A percentile compares a stretch with the other conserved stretches of the same genome.
Evolutionary conservation across 92 coral and sea anemone genomes (phyloP).

Genomic region (Phymanthus crucifer): DNA sequence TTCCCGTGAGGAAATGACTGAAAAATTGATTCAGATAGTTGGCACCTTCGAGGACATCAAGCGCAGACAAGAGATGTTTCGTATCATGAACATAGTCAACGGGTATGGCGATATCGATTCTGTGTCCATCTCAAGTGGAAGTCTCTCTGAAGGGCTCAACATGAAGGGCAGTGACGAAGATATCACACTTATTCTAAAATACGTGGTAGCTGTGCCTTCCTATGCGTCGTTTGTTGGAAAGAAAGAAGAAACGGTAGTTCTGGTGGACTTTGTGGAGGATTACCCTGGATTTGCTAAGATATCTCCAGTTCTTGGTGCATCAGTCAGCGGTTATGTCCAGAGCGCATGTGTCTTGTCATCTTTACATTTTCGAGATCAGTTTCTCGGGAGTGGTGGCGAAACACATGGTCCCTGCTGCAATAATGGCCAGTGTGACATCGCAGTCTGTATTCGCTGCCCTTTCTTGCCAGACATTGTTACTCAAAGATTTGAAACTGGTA

Average conservation of each 20-base stretch:
- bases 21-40: slow-evolving; percentile 17
- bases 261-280: slow-evolving; percentile 11
- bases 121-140: slow-evolving; percentile 31
- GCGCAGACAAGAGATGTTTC: slow-evolving; percentile 22
- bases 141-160: slow-evolving; percentile 35
- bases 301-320: slow-evolving; percentile 1
- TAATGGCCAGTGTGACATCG: slow-evolving; percentile 22
- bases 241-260: slow-evolving; percentile 17
- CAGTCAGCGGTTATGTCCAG: slow-evolving; percentile 8
- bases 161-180: slow-evolving; percentile 40
- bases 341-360: slow-evolving; percentile 12
- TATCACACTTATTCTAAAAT: slow-evolving; percentile 13
- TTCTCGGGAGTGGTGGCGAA: background rate
- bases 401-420: slow-evolving; percentile 25
- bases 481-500: background rate
- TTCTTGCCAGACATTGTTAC: slow-evolving; percentile 26
- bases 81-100: slow-evolving; percentile 20
- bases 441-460: background rate
- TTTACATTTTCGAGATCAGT: slow-evolving; percentile 24
- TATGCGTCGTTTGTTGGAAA: background rate
- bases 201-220: slow-evolving; percentile 21
- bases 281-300: slow-evolving; percentile 31
- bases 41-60: slow-evolving; percentile 26
- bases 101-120: slow-evolving; percentile 38
- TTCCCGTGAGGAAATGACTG: slow-evolving; percentile 16